These are phyloP conservation scores for Bolinopsis microptera DNA, from an alignment of 37 sponge, comb jelly and placozoan species.

Conservation along the genomic window DNA sequence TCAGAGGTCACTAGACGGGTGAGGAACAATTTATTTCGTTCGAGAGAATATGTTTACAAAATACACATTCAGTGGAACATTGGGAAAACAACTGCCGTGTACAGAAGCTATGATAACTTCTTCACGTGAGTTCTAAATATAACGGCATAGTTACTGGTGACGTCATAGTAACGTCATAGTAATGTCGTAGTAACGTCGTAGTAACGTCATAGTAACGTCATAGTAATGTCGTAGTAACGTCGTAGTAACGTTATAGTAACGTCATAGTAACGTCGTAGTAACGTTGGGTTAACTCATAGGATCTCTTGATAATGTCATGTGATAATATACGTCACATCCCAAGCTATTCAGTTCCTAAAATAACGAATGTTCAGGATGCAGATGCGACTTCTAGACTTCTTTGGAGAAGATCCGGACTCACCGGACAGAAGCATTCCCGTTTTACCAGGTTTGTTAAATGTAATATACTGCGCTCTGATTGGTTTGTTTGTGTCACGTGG, in stretches of 20 bases:
- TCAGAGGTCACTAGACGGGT: slow-evolving; percentile 39
- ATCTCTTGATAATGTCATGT: no score
- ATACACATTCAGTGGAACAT: slow-evolving; percentile 46
- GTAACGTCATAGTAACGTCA: no score
- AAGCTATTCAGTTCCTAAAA: no score
- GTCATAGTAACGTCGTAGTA: no score
- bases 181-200: no score
- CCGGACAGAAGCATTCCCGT: neutral
- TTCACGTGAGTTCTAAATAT: slow-evolving; percentile 33
- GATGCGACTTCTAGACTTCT: slow-evolving; percentile 34
- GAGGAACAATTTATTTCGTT: neutral
- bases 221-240: no score
- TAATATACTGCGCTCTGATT: neutral
- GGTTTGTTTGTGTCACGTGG: no score
- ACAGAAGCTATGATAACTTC: slow-evolving; percentile 62
- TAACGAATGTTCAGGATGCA: slow-evolving; percentile 26
- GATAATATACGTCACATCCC: no score
- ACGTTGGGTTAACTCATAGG: no score
- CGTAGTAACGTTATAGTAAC: no score
- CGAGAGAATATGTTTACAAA: slow-evolving; percentile 10
- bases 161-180: no score
- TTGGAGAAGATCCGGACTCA: slow-evolving; percentile 7
- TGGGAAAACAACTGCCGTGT: slow-evolving; percentile 34
- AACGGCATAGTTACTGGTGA: no score
- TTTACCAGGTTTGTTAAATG: slow-evolving; percentile 19